phyloP scores from a whole-genome alignment of 2,113 vertebrate species.

The Myrmecophaga tridactyla region DNA sequence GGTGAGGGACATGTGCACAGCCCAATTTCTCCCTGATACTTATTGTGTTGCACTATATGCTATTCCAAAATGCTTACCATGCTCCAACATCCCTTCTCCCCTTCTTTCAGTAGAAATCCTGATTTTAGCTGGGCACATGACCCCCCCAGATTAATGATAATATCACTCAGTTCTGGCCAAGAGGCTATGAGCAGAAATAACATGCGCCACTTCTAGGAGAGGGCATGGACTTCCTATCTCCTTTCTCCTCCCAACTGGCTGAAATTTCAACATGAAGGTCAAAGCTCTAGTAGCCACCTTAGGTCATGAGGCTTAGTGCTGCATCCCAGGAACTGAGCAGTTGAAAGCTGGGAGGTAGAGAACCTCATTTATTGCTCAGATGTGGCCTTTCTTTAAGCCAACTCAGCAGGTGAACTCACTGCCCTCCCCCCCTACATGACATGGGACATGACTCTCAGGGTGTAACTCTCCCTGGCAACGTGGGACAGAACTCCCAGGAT shows the following conservation, averaged over 20 bases:
- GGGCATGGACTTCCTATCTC: background rate
- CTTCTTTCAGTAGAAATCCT: background rate
- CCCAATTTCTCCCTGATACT: background rate
- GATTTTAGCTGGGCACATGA: rapidly evolving
- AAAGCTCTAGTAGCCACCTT: background rate
- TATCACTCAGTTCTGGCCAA: background rate
- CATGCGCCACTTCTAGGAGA: background rate
- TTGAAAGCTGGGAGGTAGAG: background rate
- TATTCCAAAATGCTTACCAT: background rate
- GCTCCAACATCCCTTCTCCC: background rate
- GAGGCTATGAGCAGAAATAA: background rate
- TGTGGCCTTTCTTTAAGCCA: too few species aligned
- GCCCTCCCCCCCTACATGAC: too few species aligned
- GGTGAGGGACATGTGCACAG: rapidly evolving
- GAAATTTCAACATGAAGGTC: background rate
- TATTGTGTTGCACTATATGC: rapidly evolving
- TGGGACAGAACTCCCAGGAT: too few species aligned
- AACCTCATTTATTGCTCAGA: too few species aligned
- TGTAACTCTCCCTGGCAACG: too few species aligned
- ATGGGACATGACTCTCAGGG: too few species aligned
- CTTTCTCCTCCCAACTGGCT: background rate
- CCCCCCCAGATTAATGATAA: background rate
- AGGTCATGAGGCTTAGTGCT: background rate
- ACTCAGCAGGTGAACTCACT: too few species aligned
- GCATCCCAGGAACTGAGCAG: rapidly evolving